Evolutionary conservation across 1,140 invertebrate species (phyloP), one percentile per base, ranked within the genome.

Genomic region (Ditylenchus dipsaci): DNA sequence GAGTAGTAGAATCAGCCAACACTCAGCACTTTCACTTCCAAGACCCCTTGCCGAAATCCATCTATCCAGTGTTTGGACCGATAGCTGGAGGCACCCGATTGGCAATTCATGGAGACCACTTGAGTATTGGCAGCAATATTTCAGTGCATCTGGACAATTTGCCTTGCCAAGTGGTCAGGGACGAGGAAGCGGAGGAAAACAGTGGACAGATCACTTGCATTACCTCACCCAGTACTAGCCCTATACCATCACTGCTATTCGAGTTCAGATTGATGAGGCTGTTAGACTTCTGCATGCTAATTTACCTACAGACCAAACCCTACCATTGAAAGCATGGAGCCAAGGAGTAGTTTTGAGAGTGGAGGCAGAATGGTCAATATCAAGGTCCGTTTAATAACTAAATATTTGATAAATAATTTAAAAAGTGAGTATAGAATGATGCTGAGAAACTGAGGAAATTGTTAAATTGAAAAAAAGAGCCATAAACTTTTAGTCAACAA

Each of bases 231-330:
- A 85, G 76, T 47, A 74, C 74, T 43, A 68, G 58, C 72, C 76
- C 21, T 73, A 69, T 43, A 75, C 78, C 68, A 70, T 79, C 21
- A 89, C 77, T 84, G 83, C 78, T 87, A 85, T 69, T 81, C 92
- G 56, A 90, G 88, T 95, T 17, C 88, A 87, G 78, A 91, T 95
- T 72, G 92, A 95, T 82, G 89, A 90, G 15, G 90, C 91, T 0
- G 90, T 89, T 77, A 85, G 90, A 62, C 89, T 89, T 0, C 84
- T 91, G 27, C 82, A 84, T 30, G 85, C 87, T 11, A 88, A 92
- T 96, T 91, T 78, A 90, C 90, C 76, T 96, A 93, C 80, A 92
- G 91, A 29, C 88, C 89, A 66, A 92, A 97, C 86, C 93, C 93
- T n/a, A 90, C 89, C 0, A 91, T 97, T 33, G 72, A 53, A 15